These are phyloP conservation scores for Hesperia comma DNA, from an alignment of 2,888 invertebrate species.

Conservation along the genomic window DNA sequence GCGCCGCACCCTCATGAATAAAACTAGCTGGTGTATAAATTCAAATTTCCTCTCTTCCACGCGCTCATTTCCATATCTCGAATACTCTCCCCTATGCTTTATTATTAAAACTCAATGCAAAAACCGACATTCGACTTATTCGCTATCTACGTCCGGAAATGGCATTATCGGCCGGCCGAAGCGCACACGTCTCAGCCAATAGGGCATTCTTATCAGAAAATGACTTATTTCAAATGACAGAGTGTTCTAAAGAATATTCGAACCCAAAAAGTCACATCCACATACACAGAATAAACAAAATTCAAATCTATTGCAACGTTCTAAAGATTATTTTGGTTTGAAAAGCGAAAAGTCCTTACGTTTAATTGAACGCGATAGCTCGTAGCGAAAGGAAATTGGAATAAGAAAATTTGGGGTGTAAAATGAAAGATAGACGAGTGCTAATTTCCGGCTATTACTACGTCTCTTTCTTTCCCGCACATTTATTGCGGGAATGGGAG, in stretches of 20 bases:
- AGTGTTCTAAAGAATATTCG: conserved; percentile 77
- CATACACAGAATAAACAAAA: conserved; percentile 23
- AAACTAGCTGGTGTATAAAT: conserved; percentile 83
- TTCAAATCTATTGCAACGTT: conserved; percentile 38
- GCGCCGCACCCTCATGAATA: conserved; percentile 71
- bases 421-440: conserved; percentile 90
- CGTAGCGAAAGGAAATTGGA: conserved; percentile 86
- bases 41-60: conserved; percentile 83
- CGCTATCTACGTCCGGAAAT: conserved; percentile 81
- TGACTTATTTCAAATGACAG: conserved; percentile 88
- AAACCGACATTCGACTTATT: conserved; percentile 78
- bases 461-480: conserved; percentile 83
- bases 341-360: conserved; percentile 52
- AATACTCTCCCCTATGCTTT: conserved; percentile 75
- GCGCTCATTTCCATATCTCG: conserved; percentile 83
- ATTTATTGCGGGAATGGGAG: conserved; percentile 74
- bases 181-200: conserved; percentile 83
- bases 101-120: conserved; percentile 81
- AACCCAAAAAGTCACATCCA: conserved; percentile 64
- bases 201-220: conserved; percentile 88
- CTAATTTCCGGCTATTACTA: conserved; percentile 87
- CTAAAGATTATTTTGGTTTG: conserved; percentile 48
- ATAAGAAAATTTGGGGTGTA: conserved; percentile 91
- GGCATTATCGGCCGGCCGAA: conserved; percentile 77
- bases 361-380: conserved; percentile 62